Conservation (phyloP, 1,140 invertebrate species). For the Cylas formicarius region DNA sequence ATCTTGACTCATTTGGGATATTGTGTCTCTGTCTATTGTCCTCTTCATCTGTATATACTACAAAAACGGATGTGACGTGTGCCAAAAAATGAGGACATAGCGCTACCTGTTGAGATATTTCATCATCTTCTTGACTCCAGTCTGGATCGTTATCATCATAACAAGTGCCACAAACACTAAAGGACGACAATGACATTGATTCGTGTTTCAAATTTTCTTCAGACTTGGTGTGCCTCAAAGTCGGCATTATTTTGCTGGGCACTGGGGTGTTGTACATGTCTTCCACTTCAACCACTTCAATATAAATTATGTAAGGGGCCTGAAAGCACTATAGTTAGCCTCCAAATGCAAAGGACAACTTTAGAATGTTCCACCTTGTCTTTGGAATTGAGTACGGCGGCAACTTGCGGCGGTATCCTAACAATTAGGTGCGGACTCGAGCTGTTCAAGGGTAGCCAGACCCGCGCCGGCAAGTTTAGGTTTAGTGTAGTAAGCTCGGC, state of each 20-base stretch:
- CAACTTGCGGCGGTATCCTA: conserved; percentile 84
- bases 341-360: background rate
- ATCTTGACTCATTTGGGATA: conserved; percentile 86
- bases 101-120: conserved; percentile 69
- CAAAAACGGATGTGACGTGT: conserved; percentile 28
- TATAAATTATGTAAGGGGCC: conserved; percentile 96
- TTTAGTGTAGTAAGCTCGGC: conserved; percentile 91
- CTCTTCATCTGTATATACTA: conserved; percentile 56
- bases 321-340: conserved; percentile 40
- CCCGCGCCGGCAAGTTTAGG: conserved; percentile 92
- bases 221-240: conserved; percentile 82
- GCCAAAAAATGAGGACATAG: background rate
- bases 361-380: conserved; percentile 68
- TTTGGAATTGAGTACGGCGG: conserved; percentile 97
- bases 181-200: conserved; percentile 36
- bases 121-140: conserved; percentile 96
- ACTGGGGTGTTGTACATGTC: conserved; percentile 75
- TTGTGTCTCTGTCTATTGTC: conserved; percentile 66
- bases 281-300: conserved; percentile 90
- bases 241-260: conserved; percentile 70
- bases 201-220: conserved; percentile 75
- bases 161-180: conserved; percentile 37
- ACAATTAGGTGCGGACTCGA: conserved; percentile 74
- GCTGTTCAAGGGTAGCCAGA: conserved; percentile 88
- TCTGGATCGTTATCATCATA: conserved; percentile 53